phyloP scores from a whole-genome alignment of 2,888 invertebrate species.

The Pheosia gnoma region DNA sequence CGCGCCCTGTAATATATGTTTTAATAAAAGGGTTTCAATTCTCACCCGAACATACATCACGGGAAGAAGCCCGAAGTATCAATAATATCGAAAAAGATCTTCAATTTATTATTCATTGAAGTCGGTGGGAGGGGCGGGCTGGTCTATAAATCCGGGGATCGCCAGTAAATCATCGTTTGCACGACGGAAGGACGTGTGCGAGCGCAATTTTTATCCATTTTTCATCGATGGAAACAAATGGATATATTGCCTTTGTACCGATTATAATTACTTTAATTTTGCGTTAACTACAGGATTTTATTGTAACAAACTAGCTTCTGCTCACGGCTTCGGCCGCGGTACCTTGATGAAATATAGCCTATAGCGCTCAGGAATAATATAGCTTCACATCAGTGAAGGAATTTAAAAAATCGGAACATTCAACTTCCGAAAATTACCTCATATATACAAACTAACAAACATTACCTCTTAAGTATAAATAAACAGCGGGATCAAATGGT shows the following conservation, averaged over 20 bases:
- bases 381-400: too few species aligned
- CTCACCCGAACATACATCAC: conserved; percentile 77
- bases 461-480: too few species aligned
- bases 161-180: conserved; percentile 78
- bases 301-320: neutral
- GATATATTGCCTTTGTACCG: conserved; percentile 50
- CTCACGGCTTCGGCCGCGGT: too few species aligned
- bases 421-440: too few species aligned
- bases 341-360: too few species aligned
- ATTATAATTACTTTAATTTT: conserved; percentile 45
- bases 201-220: conserved; percentile 65
- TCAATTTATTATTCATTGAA: conserved; percentile 81
- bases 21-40: conserved; percentile 83
- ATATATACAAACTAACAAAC: too few species aligned
- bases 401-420: too few species aligned
- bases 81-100: conserved; percentile 79
- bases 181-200: conserved; percentile 60
- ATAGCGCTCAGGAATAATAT: too few species aligned
- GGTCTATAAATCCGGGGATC: conserved; percentile 73
- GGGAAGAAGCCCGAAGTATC: conserved; percentile 73
- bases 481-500: too few species aligned
- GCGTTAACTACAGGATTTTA: conserved; percentile 3
- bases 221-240: conserved; percentile 59
- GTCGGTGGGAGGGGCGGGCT: conserved; percentile 67
- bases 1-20: conserved; percentile 81